These are phyloP conservation scores for Microtus agrestis DNA, from an alignment of 2,797 vertebrate species.

Conservation along the genomic window DNA sequence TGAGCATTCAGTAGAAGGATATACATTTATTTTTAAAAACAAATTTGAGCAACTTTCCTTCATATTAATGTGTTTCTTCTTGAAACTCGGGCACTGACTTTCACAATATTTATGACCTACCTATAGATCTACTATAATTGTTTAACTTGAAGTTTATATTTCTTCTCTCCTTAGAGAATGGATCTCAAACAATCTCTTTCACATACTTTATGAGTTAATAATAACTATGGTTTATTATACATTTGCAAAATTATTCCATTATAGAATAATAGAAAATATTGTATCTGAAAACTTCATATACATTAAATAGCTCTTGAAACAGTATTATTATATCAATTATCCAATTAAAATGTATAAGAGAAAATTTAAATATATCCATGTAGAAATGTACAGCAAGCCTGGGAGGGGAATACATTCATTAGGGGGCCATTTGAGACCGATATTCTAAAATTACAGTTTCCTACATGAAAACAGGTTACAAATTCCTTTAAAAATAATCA, in stretches of 20 bases:
- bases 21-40: neutral
- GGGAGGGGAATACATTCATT: constrained; percentile 35
- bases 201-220: neutral
- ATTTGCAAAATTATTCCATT: constrained; percentile 40
- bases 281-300: constrained; percentile 50
- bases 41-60: neutral
- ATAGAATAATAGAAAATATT: constrained; percentile 66
- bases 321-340: constrained; percentile 51
- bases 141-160: neutral
- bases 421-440: constrained; percentile 50
- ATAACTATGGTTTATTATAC: constrained; percentile 20
- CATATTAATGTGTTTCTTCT: constrained; percentile 5
- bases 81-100: constrained; percentile 7
- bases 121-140: constrained; percentile 30
- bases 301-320: neutral
- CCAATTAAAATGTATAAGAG: constrained; percentile 19
- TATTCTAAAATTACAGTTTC: constrained; percentile 53
- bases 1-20: neutral
- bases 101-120: neutral
- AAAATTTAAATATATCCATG: constrained; percentile 52
- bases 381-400: constrained; percentile 54
- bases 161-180: neutral
- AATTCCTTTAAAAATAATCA: constrained; percentile 35
- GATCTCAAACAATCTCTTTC: neutral
- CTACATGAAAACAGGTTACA: constrained; percentile 35